Evolutionary conservation across 2,888 invertebrate genomes (phyloP).

Genomic region (Meta bourneti): DNA sequence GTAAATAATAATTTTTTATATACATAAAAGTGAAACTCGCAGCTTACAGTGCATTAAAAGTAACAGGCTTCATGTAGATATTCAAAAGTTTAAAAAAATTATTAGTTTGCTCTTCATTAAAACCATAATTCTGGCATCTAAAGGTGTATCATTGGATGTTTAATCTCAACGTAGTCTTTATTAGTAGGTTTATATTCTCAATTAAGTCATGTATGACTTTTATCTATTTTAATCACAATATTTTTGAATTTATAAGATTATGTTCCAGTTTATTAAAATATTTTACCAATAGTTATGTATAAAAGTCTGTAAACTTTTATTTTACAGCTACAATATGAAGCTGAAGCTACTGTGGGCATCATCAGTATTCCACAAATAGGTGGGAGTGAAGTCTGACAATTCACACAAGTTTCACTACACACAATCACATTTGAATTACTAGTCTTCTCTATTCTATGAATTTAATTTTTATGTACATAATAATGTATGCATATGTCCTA

Average conservation of each 20-base stretch:
- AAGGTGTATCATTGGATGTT: too few species aligned
- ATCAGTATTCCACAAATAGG: slow-evolving; percentile 72
- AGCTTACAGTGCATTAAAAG: too few species aligned
- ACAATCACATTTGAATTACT: slow-evolving; percentile 32
- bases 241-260: neutral
- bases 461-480: slow-evolving; percentile 57
- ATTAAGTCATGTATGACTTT: too few species aligned
- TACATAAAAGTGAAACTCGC: too few species aligned
- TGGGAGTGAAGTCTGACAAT: slow-evolving; percentile 69
- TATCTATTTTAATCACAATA: neutral
- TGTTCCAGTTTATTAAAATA: neutral
- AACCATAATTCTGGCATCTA: too few species aligned
- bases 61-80: too few species aligned
- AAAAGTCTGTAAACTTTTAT: slow-evolving; percentile 8
- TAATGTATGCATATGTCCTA: slow-evolving; percentile 63
- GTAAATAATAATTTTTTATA: too few species aligned
- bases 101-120: too few species aligned
- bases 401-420: neutral
- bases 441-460: slow-evolving; percentile 69
- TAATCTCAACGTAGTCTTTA: too few species aligned
- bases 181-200: too few species aligned
- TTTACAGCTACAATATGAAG: slow-evolving; percentile 62
- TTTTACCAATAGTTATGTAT: neutral
- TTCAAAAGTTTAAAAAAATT: too few species aligned
- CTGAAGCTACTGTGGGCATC: slow-evolving; percentile 63